Base-by-base conservation (phyloP, 2,113 vertebrate genomes). In the Brachyhypopomus gauderio region DNA sequence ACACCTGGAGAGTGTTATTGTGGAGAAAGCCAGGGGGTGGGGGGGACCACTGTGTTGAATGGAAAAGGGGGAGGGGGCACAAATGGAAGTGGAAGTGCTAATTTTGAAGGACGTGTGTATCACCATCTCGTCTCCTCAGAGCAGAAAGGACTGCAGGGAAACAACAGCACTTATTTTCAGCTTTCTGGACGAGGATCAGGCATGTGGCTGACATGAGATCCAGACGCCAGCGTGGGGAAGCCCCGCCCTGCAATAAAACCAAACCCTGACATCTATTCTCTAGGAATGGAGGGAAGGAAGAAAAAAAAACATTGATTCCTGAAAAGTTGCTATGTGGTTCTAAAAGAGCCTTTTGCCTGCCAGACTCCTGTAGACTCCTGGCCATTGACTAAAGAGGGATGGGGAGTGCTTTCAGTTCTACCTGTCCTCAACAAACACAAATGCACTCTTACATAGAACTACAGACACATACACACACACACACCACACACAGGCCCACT, bases 171-270 rank as follows among this genome's bases (percentile, higher is more conserved):
- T 79, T 83, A 85, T 82, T 86, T 84, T 83, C 81, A 83, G 84
- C 62, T 77, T 77, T 82, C 71, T 88, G 81, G 83, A 88, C 30
- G 9, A 67, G 74, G 78, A 86, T 88, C 83, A 87, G 75, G 70
- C 41, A 63, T 86, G 80, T 30, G 72, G 85, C 86, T 88, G 82
- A 81, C 83, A 78, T 89, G 86, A 82, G 73, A 86, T 83, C 77
- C 81, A 80, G 81, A 80, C 80, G 86, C 86, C 79, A 88, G 79
- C 77, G 45, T 66, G 81, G 73, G 74, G 58, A 86, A 86, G 72
- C 82, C 78, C 85, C 81, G 78, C 86, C 82, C 77, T 86, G 85
- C 83, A 74, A 77, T 86, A 86, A 85, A 82, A 34, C 87, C 70
- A 80, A 87, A 82, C 56, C 38, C 59, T 78, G 56, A 86, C 56